Percentiles rank a stretch among this genome's conserved stretches.
Conservation (phyloP, 2,888 invertebrate genomes). For the Morpho helenor region DNA sequence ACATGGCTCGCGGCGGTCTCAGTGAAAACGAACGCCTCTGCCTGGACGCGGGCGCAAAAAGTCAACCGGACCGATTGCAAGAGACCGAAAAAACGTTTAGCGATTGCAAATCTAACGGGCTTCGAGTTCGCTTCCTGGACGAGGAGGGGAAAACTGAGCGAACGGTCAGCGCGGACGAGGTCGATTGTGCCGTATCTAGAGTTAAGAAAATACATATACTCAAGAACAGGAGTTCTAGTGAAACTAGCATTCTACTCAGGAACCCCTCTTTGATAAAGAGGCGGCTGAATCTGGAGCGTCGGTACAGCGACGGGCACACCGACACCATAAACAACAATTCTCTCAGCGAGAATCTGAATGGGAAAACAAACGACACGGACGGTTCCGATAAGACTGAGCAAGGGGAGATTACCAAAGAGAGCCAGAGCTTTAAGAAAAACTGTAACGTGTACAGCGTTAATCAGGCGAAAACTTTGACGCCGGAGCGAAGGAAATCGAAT, state of each 20-base stretch:
- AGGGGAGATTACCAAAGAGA: constrained; percentile 67
- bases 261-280: constrained; percentile 66
- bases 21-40: constrained; percentile 70
- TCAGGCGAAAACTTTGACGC: constrained; percentile 69
- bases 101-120: constrained; percentile 57
- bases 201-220: constrained; percentile 73
- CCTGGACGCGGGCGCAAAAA: constrained; percentile 59
- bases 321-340: constrained; percentile 65
- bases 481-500: constrained; percentile 59
- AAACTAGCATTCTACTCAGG: constrained; percentile 68
- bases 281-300: constrained; percentile 53
- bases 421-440: constrained; percentile 66
- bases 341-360: constrained; percentile 64
- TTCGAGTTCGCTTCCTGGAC: constrained; percentile 68
- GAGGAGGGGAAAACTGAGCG: constrained; percentile 74
- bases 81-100: constrained; percentile 53
- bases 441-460: constrained; percentile 74
- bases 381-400: constrained; percentile 56
- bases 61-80: constrained; percentile 55
- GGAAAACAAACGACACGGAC: constrained; percentile 46
- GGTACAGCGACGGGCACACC: constrained; percentile 51
- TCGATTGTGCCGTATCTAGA: constrained; percentile 62
- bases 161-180: constrained; percentile 67
- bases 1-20: constrained; percentile 69
- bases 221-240: constrained; percentile 73